Evolutionary conservation across 2,888 invertebrate species (phyloP), one percentile per base, ranked within the genome.

Genomic region (Tortrix viridana): DNA sequence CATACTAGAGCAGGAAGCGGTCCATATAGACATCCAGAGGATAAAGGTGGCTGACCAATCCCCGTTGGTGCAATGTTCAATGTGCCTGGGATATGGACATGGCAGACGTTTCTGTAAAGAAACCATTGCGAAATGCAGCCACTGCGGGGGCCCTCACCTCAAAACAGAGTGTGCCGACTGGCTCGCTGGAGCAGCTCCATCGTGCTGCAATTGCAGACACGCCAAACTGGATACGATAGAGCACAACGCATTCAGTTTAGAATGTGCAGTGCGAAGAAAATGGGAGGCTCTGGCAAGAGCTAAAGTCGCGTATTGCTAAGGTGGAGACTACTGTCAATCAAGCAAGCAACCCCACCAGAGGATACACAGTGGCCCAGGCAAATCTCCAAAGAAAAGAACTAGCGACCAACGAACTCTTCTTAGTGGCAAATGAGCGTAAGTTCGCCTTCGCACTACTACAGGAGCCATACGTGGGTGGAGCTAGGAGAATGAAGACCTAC

Each of bases 31-130:
- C 32, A 20, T 68, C 2, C 65, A 67, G n/a, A 23, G 53, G 3
- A 12, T 60, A 0, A 23, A 3, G 4, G 67, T 65, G 0, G 53
- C n/a, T 3, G 70, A 70, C 56, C 67, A 70, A 22, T 62, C 70
- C 2, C 67, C 68, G 0, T 50, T 69, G 12, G 47, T 68, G 7
- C 67, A 69, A 46, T 69, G 69, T 37, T 14, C 67, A 1, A 14
- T 22, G 1, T 68, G 69, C 52, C 59, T 68, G 9, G 64, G 47
- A 1, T 67, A 59, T 23, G 70, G 68, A 0, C 65, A 71, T 38
- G 52, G 57, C 7, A 48, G 52, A 12, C 44, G 20, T 1, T 9
- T 61, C 3, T 70, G 70, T 46, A 56, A n/a, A 12, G 67, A 65
- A 16, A 0, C 32, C 1, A 23, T 12, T 0, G 68, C 66, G 1